Evolutionary conservation across 2,888 invertebrate species (phyloP), one percentile per base, ranked within the genome.

Genomic region (Adineta ricciae): DNA sequence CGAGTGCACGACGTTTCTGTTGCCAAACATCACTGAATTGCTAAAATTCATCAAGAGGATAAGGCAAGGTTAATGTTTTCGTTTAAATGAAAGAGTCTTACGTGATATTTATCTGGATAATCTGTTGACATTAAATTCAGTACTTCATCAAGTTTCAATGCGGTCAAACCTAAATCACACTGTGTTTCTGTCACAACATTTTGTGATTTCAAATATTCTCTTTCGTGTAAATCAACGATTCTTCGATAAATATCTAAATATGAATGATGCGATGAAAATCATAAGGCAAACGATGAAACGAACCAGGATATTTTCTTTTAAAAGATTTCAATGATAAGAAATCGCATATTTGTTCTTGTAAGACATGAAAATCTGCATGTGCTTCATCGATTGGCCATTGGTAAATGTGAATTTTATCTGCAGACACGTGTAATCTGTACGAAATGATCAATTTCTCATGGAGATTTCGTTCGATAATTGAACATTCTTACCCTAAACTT

Each of bases 291-390:
- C 2, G 41, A 21, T 24, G n/a, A 78, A 78, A 19, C 24, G 41
- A 41, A 90, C 90, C 90, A 86, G 91, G 91, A 87, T 91, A 91
- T 87, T 97, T 96, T 87, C 98, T 93, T 90, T 97, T 97, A 91
- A 99, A 98, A 86, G 97, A 96, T 89, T 96, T 97, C 54, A 98
- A 95, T 64, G 95, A 95, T 86, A 99, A 92, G 91, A 95, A 97
- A 90, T 96, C 95, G 0, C 96, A 95, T 87, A 98, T 94, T 90
- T 94, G 98, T 90, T 98, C 98, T 91, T 98, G 96, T 86, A 97
- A 93, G 94, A 97, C 95, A 91, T 94, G 95, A 83, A 94, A 94
- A 88, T 96, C 94, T 83, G 93, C 93, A 83, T 87, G 87, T n/a
- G 88, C 88, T 87, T 90, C 93, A 86, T 89, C 93, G 49, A 93